Base-by-base conservation (phyloP, 2,888 invertebrate species). In the Acanthacorydalis orientalis region DNA sequence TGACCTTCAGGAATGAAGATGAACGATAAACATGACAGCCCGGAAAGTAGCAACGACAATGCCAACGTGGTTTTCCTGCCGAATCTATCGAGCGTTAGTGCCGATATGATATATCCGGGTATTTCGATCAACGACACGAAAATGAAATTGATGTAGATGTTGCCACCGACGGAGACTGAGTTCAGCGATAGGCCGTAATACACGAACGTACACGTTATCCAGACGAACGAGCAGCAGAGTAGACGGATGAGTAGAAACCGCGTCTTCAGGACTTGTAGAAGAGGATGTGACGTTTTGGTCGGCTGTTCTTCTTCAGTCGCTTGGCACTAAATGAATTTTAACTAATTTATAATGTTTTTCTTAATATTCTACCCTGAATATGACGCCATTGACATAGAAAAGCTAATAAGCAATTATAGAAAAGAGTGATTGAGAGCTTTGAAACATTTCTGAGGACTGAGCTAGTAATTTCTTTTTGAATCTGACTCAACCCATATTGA, bases 151-250 rank as follows among this genome's bases (percentile, higher is more conserved):
- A 82, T 62, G 60, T 86, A 86, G 55, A 77, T 77, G 60, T 85
- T 78, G 1, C 85, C 86, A 14, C 76, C 77, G 43, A 88, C 64
- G 0, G 80, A 72, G 2, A 84, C 83, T 0, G 86, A 78, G 63
- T 83, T 85, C 47, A 88, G 70, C 0, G 83, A 83, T 37, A 88
- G 64, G 0, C 88, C 88, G 57, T 85, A 87, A 62, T 84, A 88
- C 15, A 86, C 78, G 52, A 87, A 78, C 0, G 83, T 80, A 55
- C 81, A 78, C 0, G 84, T 79, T 12, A 84, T 75, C 85, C 85
- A 86, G 68, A 83, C 84, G 54, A 83, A 74, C n/a, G 80, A 79
- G 53, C 83, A 83, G 45, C 78, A 77, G 1, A 71, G 54, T 41
- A 79, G 64, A 34, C 80, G 67, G 0, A 68, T 56, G 50, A 77